Evolutionary conservation across 1,140 invertebrate species (phyloP), one percentile per base, ranked within the genome.

Genomic region (Stratiolaelaps scimitus): DNA sequence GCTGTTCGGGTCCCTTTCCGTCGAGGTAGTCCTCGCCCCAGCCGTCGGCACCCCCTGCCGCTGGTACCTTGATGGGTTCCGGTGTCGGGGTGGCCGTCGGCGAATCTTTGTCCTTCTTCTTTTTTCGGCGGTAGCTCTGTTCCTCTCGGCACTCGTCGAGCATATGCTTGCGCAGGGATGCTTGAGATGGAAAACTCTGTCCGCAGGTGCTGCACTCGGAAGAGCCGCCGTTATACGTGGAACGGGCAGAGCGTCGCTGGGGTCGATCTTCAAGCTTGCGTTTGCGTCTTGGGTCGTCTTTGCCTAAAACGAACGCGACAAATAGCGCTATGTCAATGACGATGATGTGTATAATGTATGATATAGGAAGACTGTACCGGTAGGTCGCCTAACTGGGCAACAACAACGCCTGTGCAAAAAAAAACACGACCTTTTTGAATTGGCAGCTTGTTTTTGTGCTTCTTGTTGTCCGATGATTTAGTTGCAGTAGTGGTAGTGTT

Each of bases 251-350:
- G 26, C 53, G 17, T 26, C 53, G n/a, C 53, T 60, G 53, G 20
- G 53, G 53, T n/a, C 53, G 53, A 23, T 60, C 53, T 26, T 60
- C 53, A 23, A 26, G 26, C 26, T 60, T 60, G 23, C 53, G 53
- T 10, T 60, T 60, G 53, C 53, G 53, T 60, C 53, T 60, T 34
- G 53, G 53, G 23, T 60, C 53, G 15, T 60, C 53, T 60, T 60
- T 60, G 53, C 53, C 53, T 60, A 4, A 1, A 48, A 26, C 4
- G 23, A 60, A 26, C 1, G 23, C 4, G 23, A 60, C 6, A 60
- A 60, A 7, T 60, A 2, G 4, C 10, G 34, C 10, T 6, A 40
- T 40, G 10, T 40, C 34, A 40, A 4, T 4, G 10, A 40, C 4
- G 10, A 40, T 40, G 10, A 40, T 40, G 10, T 40, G 10, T 40